Evolutionary conservation across 2,888 invertebrate genomes (phyloP), one percentile per base, ranked within the genome.

Genomic region (Petrolisthes manimaculis): DNA sequence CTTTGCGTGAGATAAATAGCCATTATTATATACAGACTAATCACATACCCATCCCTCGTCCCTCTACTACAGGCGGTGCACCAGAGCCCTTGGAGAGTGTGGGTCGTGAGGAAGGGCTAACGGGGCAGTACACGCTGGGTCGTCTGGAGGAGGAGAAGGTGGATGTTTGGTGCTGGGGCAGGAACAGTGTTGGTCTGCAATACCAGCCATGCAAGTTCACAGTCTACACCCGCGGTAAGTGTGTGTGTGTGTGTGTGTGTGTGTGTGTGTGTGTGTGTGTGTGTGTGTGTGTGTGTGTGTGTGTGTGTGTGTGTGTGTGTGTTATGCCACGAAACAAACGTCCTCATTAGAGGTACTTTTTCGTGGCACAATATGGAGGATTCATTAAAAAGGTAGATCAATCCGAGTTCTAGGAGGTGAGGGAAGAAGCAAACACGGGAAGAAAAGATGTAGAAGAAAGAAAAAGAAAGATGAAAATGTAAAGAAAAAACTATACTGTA

Each of bases 91-190:
- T 80, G 61, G 80, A 54, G n/a, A 80, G 56, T 56, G 80, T 80
- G 61, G 80, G 80, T 6, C 80, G 80, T 24, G 21, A 80, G 80
- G 80, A 80, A 18, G 80, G 80, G 2, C 56, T 80, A 18, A 56
- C 80, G 24, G 80, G 80, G 12, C 54, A 56, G 55, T 80, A 80
- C 56, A 80, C 80, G 6, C 24, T 80, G 18, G 55, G 55, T 24
- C 80, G 80, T 24, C 80, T 80, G 5, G 14, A 21, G 80, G 80
- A 80, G 80, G 80, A 80, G 80, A 12, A 24, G 12, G 21, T 54
- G 56, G 61, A 80, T 54, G 80, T 80, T 54, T 55, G 56, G 24
- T 80, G 80, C 80, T 80, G 80, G 80, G 80, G 55, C 6, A 54
- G 80, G 4, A 80, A 80, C 80, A 56, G 53, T 21, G 80, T 55